A percentile compares a stretch with the other conserved stretches of the same genome.
These are phyloP conservation scores for Vanessa cardui DNA, from an alignment of 2,888 invertebrate species.

Conservation along the genomic window DNA sequence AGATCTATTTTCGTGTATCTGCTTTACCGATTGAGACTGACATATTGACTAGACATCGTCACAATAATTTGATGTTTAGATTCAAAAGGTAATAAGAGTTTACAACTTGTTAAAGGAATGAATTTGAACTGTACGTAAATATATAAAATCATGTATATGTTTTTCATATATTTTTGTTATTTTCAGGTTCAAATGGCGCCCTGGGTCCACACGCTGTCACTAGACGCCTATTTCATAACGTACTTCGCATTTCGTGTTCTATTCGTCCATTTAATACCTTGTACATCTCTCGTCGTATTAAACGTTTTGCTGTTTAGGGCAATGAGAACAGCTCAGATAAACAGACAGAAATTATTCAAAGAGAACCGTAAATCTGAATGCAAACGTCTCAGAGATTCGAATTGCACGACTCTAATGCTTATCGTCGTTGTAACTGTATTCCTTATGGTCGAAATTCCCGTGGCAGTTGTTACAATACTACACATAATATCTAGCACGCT, in stretches of 20 bases:
- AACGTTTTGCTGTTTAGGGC: constrained; percentile 94
- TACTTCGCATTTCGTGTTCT: constrained; percentile 94
- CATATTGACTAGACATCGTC: no score
- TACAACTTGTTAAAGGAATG: no score
- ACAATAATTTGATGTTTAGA: no score
- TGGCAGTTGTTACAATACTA: constrained; percentile 91
- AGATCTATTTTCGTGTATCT: no score
- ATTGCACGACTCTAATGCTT: constrained; percentile 93
- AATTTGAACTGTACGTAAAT: no score
- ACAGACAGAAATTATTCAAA: constrained; percentile 89
- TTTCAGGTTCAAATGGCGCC: constrained; percentile 82
- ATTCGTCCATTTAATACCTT: constrained; percentile 96
- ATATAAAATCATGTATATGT: no score
- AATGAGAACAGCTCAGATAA: constrained; percentile 91
- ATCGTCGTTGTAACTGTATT: constrained; percentile 94
- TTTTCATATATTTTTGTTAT: background rate
- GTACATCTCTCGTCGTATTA: constrained; percentile 92
- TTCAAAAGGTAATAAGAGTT: no score
- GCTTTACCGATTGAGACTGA: no score
- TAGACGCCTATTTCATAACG: constrained; percentile 90
- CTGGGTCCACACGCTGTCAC: constrained; percentile 88
- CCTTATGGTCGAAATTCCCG: constrained; percentile 91
- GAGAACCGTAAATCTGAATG: constrained; percentile 90
- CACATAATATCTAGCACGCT: constrained; percentile 91
- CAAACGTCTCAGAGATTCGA: constrained; percentile 89